Evolutionary conservation across 2,797 vertebrate genomes (phyloP).

Genomic region (Taeniopygia guttata): DNA sequence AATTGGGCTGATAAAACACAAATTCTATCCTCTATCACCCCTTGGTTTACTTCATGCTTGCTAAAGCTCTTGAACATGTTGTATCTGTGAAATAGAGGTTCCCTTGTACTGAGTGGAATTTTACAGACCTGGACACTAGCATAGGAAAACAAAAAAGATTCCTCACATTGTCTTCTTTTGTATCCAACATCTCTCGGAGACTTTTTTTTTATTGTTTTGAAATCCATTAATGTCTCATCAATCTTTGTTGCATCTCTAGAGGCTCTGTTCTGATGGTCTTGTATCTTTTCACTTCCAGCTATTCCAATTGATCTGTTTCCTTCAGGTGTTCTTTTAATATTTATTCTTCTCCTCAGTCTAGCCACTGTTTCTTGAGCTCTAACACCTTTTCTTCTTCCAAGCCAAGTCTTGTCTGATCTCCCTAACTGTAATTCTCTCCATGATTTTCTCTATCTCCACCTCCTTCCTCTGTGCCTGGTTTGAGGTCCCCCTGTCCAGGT

Average conservation of each 20-base stretch:
- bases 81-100: neutral
- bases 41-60: neutral
- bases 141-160: neutral
- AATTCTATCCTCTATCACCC: neutral
- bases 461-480: neutral
- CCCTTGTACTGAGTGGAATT: neutral
- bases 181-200: neutral
- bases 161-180: neutral
- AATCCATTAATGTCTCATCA: neutral
- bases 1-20: neutral
- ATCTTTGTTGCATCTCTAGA: neutral
- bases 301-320: neutral
- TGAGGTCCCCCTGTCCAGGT: neutral
- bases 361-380: neutral
- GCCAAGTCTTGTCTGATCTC: neutral
- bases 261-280: neutral
- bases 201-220: neutral
- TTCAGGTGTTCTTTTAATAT: neutral
- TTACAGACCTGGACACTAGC: neutral
- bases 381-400: neutral
- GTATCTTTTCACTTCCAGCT: neutral
- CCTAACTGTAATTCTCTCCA: neutral
- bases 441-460: neutral
- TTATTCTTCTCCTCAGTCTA: neutral
- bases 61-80: neutral